phyloP scores from a whole-genome alignment of 2,888 invertebrate genomes.

The Deilephila elpenor region DNA sequence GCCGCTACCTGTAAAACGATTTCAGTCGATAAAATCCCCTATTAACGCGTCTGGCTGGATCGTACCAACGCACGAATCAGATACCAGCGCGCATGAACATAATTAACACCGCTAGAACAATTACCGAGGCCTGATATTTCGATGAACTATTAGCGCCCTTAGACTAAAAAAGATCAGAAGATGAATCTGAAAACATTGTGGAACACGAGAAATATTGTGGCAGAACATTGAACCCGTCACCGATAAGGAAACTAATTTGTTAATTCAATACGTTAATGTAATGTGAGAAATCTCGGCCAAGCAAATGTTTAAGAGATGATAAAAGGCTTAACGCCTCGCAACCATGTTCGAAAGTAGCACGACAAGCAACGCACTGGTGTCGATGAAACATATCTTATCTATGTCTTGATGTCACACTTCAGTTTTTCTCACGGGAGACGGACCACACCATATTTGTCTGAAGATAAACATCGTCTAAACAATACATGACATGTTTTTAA shows the following conservation, averaged over 20 bases:
- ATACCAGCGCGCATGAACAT: slow-evolving; percentile 51
- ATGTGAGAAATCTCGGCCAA: slow-evolving; percentile 67
- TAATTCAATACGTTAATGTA: slow-evolving; percentile 50
- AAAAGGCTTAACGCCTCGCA: slow-evolving; percentile 57
- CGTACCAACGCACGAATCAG: slow-evolving; percentile 57
- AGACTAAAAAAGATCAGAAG: slow-evolving; percentile 63
- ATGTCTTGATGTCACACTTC: slow-evolving; percentile 45
- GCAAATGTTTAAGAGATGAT: slow-evolving; percentile 73
- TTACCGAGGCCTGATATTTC: slow-evolving; percentile 65
- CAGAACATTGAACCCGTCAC: slow-evolving; percentile 41
- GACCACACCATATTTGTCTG: slow-evolving; percentile 20
- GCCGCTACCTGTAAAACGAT: slow-evolving; percentile 52
- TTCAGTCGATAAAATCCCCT: slow-evolving; percentile 56
- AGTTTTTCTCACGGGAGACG: slow-evolving; percentile 52
- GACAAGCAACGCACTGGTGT: slow-evolving; percentile 52
- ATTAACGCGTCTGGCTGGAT: slow-evolving; percentile 56
- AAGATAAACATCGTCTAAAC: slow-evolving; percentile 19
- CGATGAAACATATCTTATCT: slow-evolving; percentile 70
- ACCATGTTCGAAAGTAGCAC: slow-evolving; percentile 62
- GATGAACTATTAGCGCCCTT: slow-evolving; percentile 62
- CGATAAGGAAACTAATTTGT: slow-evolving; percentile 49
- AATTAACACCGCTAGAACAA: slow-evolving; percentile 76
- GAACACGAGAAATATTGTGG: slow-evolving; percentile 27
- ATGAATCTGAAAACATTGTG: slow-evolving; percentile 33
- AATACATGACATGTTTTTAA: slow-evolving; percentile 24